Percentiles rank a stretch among this genome's conserved stretches.
Evolutionary conservation across 2,888 invertebrate species (phyloP).

Genomic region (Amiota communis): DNA sequence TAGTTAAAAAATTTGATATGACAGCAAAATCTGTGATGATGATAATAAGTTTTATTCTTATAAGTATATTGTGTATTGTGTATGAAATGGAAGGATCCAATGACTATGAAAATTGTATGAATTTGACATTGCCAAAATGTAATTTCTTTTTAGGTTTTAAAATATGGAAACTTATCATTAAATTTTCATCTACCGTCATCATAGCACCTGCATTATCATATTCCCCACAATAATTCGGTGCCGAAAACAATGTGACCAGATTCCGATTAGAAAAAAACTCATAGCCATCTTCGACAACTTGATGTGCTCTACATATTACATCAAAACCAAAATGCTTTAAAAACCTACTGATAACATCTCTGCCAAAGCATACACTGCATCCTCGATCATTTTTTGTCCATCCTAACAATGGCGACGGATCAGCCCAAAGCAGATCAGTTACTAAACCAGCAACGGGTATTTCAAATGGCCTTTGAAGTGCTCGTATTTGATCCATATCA

Average conservation of each 20-base stretch:
- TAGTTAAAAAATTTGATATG: no score
- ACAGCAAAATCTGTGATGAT: no score
- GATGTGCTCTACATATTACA: constrained; percentile 99
- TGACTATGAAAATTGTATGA: no score
- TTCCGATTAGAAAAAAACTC: constrained; percentile 98
- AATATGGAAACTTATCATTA: constrained; percentile 99
- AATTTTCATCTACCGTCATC: constrained; percentile 99
- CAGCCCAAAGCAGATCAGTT: constrained; percentile 97
- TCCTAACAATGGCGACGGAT: constrained; percentile 95
- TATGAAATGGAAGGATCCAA: no score
- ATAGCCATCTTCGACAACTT: constrained; percentile 99
- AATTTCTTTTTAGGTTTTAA: constrained; percentile 79
- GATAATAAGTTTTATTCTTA: no score
- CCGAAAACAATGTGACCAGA: constrained; percentile 91
- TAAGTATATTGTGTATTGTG: no score
- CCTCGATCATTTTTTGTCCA: constrained; percentile 99
- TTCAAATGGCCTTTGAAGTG: constrained; percentile 68
- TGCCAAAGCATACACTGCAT: constrained; percentile 98
- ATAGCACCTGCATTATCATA: constrained; percentile 91
- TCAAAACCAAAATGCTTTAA: constrained; percentile 90
- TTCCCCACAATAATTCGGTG: constrained; percentile 95
- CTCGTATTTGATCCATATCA: not conserved
- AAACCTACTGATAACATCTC: constrained; percentile 84
- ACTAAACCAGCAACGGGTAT: constrained; percentile 96
- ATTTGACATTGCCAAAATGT: not conserved